These are phyloP conservation scores for Lepidotrigona ventralis DNA, from an alignment of 1,140 invertebrate genomes.

Conservation along the genomic window DNA sequence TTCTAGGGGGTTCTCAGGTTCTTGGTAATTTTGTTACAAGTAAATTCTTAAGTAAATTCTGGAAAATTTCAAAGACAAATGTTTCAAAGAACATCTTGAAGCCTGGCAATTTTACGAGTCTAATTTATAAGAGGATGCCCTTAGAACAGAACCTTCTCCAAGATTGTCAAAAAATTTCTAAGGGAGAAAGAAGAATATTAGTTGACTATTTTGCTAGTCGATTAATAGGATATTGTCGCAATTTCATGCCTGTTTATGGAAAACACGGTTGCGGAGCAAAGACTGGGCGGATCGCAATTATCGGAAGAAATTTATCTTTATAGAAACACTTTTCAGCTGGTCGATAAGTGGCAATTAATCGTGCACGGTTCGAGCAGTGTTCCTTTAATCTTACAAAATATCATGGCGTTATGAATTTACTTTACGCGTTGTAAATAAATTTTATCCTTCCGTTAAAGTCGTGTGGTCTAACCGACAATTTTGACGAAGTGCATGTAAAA, in stretches of 20 bases:
- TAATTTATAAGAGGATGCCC: too few species aligned
- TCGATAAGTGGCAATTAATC: constrained; percentile 28
- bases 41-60: too few species aligned
- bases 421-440: constrained; percentile 26
- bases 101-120: background rate
- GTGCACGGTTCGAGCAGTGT: background rate
- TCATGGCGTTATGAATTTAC: too few species aligned
- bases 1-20: too few species aligned
- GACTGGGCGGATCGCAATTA: constrained; percentile 20
- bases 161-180: background rate
- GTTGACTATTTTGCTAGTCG: constrained; percentile 26
- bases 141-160: too few species aligned
- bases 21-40: background rate
- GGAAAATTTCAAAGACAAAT: too few species aligned
- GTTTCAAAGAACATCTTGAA: too few species aligned
- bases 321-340: constrained; percentile 23
- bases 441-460: constrained; percentile 19
- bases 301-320: constrained; percentile 40
- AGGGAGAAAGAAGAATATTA: too few species aligned
- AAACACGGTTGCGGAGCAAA: background rate
- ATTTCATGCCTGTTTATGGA: constrained; percentile 25
- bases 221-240: constrained; percentile 10
- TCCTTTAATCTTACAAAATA: constrained; percentile 28
- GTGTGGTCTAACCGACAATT: background rate
- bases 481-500: background rate